Percentiles rank a stretch among this genome's conserved stretches.
Evolutionary conservation across 2,797 vertebrate species (phyloP).

Genomic region (Micromesistius poutassou): DNA sequence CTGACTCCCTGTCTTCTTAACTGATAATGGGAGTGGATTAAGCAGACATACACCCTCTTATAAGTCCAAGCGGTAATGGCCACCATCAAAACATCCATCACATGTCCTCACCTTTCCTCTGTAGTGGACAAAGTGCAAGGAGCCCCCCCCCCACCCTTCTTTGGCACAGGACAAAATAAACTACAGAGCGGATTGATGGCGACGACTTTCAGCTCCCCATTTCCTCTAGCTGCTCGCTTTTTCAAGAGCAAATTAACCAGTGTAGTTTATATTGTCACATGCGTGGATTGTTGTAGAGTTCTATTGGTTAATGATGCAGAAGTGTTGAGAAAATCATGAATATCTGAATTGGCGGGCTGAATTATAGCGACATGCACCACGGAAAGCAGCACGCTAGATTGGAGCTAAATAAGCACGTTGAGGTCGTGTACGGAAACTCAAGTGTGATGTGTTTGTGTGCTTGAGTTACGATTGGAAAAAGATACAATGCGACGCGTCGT

Average conservation of each 20-base stretch:
- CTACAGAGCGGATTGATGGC: too few species aligned
- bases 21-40: neutral
- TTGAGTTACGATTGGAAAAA: too few species aligned
- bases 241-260: neutral
- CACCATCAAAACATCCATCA: neutral
- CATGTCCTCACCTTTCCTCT: neutral
- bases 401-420: too few species aligned
- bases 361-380: neutral
- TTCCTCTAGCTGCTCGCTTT: neutral
- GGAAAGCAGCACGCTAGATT: neutral
- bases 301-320: neutral
- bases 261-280: neutral
- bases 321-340: neutral
- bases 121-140: too few species aligned
- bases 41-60: neutral
- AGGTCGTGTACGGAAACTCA: too few species aligned
- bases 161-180: too few species aligned
- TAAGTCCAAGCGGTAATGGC: neutral
- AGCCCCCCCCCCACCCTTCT: too few species aligned
- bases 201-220: neutral
- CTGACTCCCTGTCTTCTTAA: neutral
- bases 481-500: neutral
- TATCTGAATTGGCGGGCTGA: neutral
- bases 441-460: too few species aligned
- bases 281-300: neutral